These are phyloP conservation scores for Yoshiicerus persimilis DNA, from an alignment of 1,140 invertebrate species.

Conservation along the genomic window DNA sequence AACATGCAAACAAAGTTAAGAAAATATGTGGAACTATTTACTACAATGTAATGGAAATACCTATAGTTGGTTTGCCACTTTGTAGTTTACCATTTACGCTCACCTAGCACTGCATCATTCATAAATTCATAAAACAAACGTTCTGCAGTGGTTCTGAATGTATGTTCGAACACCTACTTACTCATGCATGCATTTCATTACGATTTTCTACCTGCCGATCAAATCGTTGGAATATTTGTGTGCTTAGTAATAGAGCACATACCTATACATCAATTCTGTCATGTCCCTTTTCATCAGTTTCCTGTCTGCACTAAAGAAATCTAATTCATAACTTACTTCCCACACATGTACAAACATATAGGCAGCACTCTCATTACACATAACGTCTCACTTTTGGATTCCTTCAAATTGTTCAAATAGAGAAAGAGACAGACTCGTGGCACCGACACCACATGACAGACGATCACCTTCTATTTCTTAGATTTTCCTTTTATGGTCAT, in stretches of 20 bases:
- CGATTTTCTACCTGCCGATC: neutral
- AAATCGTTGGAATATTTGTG: neutral
- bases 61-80: neutral
- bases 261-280: neutral
- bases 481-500: neutral
- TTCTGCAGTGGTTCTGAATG: neutral
- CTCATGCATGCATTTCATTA: neutral
- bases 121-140: neutral
- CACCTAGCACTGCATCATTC: neutral
- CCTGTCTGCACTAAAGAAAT: neutral
- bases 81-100: neutral
- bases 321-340: neutral
- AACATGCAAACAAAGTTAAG: neutral
- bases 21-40: neutral
- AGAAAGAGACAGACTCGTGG: neutral
- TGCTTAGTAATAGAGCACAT: neutral
- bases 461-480: constrained; percentile 8
- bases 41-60: neutral
- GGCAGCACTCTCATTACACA: neutral
- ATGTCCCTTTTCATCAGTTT: neutral
- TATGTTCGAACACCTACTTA: neutral
- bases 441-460: neutral
- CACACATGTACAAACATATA: neutral
- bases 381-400: neutral
- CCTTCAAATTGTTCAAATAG: neutral